Base-by-base conservation (phyloP, 2,113 vertebrate species). In the Tiliqua scincoides region DNA sequence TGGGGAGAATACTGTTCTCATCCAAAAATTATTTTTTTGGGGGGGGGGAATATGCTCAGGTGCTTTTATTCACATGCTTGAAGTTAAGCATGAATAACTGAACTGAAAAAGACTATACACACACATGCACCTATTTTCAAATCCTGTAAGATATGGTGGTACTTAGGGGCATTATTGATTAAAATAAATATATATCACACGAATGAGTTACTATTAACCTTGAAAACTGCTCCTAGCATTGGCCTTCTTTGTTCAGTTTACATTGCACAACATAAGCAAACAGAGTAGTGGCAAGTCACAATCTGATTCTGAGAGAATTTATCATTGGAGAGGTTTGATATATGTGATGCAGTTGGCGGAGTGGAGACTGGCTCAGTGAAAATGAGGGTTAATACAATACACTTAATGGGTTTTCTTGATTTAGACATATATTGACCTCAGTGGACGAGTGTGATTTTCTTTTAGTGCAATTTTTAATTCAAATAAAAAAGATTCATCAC, bases 401-500 rank as follows among this genome's bases (percentile, higher is more conserved):
- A 52, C 30, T 81, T 0, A 2, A 48, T 77, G 89, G 88, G 91
- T 91, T 94, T 91, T 54, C 75, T 85, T 91, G 82, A 84, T 82
- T 0, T 0, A 91, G 73, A 85, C 83, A 62, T 20, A 27, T 59
- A n/a, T 83, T 63, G 1, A 0, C 61, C 85, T 88, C 35, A 1
- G 63, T 0, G 0, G 85, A 91, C 86, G 81, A 72, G 74, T 72
- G 89, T 93, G 88, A 25, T 72, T 86, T 35, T 62, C 91, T 93
- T 92, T 85, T 52, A 8, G 18, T 72, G 68, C 21, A 37, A 76
- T 84, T 30, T 63, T 30, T 86, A 81, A 0, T 83, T 72, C 59
- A 85, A 74, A 92, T 70, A 74, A 87, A 89, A 92, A 89, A 91
- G 70, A 93, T 93, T 91, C 86, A 93, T 92, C 92, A 88, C 89